These are phyloP conservation scores for Nudaria mundana DNA, from an alignment of 2,888 invertebrate genomes.

Conservation along the genomic window DNA sequence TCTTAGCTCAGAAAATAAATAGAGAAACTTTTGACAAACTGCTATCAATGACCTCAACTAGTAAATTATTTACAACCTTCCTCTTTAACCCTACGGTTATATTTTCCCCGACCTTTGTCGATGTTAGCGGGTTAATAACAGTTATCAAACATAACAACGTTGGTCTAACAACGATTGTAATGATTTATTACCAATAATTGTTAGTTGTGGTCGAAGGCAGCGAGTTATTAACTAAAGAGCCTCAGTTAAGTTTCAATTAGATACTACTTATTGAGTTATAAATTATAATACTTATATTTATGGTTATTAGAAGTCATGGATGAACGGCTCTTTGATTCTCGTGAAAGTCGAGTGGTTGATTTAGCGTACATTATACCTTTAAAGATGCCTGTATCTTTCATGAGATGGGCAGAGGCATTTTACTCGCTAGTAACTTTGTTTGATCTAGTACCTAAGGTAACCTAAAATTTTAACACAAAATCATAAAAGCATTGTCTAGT, in stretches of 20 bases:
- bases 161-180: conserved; percentile 18
- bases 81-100: background rate
- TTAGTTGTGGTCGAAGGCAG: conserved; percentile 23
- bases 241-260: conserved; percentile 21
- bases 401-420: too few relatives aligned
- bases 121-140: conserved; percentile 20
- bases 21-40: too few relatives aligned
- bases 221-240: conserved; percentile 24
- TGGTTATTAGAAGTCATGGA: too few relatives aligned
- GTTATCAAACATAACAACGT: conserved; percentile 12
- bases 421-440: too few relatives aligned
- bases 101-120: background rate
- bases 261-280: conserved; percentile 18
- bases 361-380: too few relatives aligned
- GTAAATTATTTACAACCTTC: background rate
- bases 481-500: conserved; percentile 17
- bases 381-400: too few relatives aligned
- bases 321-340: too few relatives aligned
- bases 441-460: too few relatives aligned
- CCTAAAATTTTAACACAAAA: conserved; percentile 7
- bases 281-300: background rate
- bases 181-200: conserved; percentile 49
- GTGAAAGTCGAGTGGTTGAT: too few relatives aligned
- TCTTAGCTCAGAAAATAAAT: too few relatives aligned
- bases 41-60: too few relatives aligned